Conservation (phyloP, 2,888 invertebrate genomes). For the Ametastegia equiseti region DNA sequence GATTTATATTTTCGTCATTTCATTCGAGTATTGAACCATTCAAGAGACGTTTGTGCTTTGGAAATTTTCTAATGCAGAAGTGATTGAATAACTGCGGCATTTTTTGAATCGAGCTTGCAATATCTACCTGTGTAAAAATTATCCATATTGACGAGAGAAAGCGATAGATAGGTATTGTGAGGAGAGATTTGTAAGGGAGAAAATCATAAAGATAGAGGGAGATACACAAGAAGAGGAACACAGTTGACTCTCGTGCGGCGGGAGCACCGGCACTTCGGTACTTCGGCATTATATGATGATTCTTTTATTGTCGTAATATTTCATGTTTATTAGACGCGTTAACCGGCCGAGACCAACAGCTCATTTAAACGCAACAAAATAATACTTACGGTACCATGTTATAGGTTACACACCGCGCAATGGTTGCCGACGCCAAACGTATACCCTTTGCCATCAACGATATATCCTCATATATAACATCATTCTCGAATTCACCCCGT, state of each 20-base stretch:
- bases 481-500: background rate
- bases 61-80: no score
- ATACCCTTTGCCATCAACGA: background rate
- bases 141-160: background rate
- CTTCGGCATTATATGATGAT: slow-evolving; percentile 54
- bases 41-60: no score
- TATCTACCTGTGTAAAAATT: background rate
- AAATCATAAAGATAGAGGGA: background rate
- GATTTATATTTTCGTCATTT: background rate
- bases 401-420: background rate
- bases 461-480: background rate
- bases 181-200: background rate
- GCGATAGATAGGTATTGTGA: background rate
- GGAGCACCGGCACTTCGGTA: slow-evolving; percentile 45
- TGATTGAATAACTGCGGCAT: no score
- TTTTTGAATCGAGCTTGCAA: background rate
- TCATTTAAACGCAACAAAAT: slow-evolving; percentile 59
- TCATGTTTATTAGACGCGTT: slow-evolving; percentile 66
- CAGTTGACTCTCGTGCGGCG: slow-evolving; percentile 44
- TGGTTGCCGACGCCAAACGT: background rate
- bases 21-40: background rate
- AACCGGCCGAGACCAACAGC: slow-evolving; percentile 58
- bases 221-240: background rate
- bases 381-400: slow-evolving; percentile 4
- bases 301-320: slow-evolving; percentile 65